Base-by-base conservation (phyloP, 1,140 invertebrate species). In the Polypedilum vanderplanki region DNA sequence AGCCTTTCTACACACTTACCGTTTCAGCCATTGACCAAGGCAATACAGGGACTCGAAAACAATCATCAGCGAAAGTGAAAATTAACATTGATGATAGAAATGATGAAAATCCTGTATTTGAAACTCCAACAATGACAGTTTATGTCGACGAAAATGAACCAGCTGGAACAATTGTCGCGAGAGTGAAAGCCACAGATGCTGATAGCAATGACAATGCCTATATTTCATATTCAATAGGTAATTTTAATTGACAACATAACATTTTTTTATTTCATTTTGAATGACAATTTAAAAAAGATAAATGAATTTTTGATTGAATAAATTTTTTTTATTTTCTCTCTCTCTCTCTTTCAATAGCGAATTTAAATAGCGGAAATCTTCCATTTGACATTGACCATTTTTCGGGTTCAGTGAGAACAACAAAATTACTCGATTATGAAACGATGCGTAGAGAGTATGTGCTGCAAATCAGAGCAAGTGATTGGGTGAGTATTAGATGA, bases 331-430 rank as follows among this genome's bases (percentile, higher is more conserved):
- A 33, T 33, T n/a, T n/a, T n/a, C n/a, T n/a, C n/a, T n/a, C 24
- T 46, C 41, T 15, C 3, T 57, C 46, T n/a, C n/a, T 12, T 15
- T 57, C n/a, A 12, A 57, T n/a, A 57, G 46, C 46, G 12, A 57
- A 57, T 57, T 57, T 57, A 57, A 57, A 57, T 57, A 57, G 46
- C n/a, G 46, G 46, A 12, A 89, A 90, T 46, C 90, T 97, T 3
- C 97, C 97, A 22, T 99, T 99, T 83, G 92, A 95, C 78, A 95
- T 99, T 74, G 96, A 99, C 80, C 94, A 94, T 78, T 97, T 98
- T 81, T 93, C 92, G 7, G 98, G 98, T 0, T 86, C 92, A 15
- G 89, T 98, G 0, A 89, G 87, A 78, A 95, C 94, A 0, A 93
- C 90, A 0, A 87, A 90, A 77, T 81, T 92, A 4, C 83, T 98